Base-by-base conservation (phyloP, 2,113 vertebrate species). In the Serilophus lunatus region DNA sequence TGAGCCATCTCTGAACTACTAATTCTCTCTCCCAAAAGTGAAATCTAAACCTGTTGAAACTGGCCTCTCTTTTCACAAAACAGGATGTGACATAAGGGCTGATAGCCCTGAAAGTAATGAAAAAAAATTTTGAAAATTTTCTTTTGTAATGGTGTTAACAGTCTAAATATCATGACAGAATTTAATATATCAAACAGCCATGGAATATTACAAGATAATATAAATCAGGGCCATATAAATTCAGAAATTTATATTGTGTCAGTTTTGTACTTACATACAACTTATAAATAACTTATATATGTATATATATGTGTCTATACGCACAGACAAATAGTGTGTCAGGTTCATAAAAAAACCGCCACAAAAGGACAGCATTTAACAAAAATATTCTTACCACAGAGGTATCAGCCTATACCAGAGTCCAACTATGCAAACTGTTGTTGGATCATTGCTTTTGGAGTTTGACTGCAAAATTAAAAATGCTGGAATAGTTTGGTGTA, bases 1-100 rank as follows among this genome's bases (percentile, higher is more conserved):
- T 90, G 65, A 91, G 69, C 59, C 0, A 23, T 26, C 83, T 85
- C 90, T 85, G 84, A 95, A 85, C 72, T 83, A 19, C 88, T 94
- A 78, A 84, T 92, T 92, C 64, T 68, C 72, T 91, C 72, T 93
- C 77, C 42, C 59, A 85, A 85, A 83, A 56, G 92, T 83, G 88
- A 93, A 96, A 94, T 44, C 51, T 69, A 91, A 96, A 85, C 87
- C 70, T 92, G 78, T 88, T 95, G 89, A 93, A 96, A 95, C 82
- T 94, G 91, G 91, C 88, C 36, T 68, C 59, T 82, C 86, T 66
- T 91, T 85, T 66, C 94, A 94, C 75, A 94, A 90, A 95, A 92
- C 87, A 95, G 91, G 82, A 94, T 90, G 84, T 96, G 84, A 84
- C 87, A 80, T 1, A 18, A 90, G 74, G 80, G 49, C 91, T 89